phyloP scores from a whole-genome alignment of 23 tunicate species.

The Trididemnum nubilum region DNA sequence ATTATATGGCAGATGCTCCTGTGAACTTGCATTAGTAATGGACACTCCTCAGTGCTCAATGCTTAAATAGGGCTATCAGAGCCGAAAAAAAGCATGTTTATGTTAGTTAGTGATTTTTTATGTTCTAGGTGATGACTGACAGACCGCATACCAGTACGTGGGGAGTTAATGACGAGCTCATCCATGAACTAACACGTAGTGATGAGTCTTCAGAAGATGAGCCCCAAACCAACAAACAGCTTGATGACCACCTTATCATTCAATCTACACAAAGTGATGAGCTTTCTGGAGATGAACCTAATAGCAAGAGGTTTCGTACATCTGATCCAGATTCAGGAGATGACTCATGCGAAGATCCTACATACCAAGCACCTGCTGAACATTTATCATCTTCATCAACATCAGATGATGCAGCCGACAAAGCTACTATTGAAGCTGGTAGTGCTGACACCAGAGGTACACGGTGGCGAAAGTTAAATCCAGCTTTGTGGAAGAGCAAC shows the following conservation, averaged over 20 bases:
- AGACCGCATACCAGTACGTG: background rate
- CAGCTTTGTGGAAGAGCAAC: background rate
- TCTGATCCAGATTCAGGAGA: background rate
- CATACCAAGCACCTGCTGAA: background rate
- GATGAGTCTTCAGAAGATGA: background rate
- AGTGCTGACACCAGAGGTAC: background rate
- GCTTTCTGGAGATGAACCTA: background rate
- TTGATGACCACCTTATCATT: background rate
- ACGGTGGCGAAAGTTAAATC: background rate
- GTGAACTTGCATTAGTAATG: no score
- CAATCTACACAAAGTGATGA: background rate
- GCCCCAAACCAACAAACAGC: background rate
- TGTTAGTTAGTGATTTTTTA: no score
- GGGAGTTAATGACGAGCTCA: background rate
- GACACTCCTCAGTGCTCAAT: no score
- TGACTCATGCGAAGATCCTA: background rate
- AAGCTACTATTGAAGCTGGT: background rate
- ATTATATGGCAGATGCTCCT: no score
- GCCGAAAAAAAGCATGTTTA: no score
- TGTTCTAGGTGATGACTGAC: background rate
- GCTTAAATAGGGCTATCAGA: no score
- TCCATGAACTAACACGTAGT: background rate
- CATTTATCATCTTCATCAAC: no score
- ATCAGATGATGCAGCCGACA: no score
- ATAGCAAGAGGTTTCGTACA: background rate